Evolutionary conservation across 1,140 invertebrate species (phyloP).

Genomic region (Wiebesia pumilae): DNA sequence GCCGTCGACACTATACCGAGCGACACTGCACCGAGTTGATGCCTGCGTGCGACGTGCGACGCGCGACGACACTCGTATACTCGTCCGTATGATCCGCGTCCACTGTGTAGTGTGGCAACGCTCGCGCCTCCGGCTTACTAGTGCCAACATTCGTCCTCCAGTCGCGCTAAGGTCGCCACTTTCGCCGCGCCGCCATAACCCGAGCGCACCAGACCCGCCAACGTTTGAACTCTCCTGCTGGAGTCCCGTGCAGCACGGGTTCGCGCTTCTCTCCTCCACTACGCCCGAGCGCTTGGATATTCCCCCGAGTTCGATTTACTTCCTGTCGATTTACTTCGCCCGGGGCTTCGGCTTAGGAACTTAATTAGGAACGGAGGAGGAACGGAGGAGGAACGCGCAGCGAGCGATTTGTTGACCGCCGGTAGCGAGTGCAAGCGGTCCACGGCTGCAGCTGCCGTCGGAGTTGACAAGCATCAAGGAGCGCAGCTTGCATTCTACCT

Average conservation of each 20-base stretch:
- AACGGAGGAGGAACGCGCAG: not conserved
- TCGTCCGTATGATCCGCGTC: not conserved
- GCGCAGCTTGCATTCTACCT: slow-evolving; percentile 16
- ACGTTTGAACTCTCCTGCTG: not conserved
- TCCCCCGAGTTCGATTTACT: too few species aligned
- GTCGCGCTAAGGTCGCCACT: slow-evolving; percentile 1
- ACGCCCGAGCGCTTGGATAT: too few species aligned
- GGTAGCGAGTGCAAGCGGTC: not conserved
- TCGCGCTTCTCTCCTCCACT: too few species aligned
- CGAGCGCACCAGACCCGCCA: not conserved
- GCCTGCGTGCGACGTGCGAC: not conserved
- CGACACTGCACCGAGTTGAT: not conserved
- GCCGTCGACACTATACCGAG: slow-evolving; percentile 16
- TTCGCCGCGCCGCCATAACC: slow-evolving; percentile 4
- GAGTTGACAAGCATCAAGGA: not conserved
- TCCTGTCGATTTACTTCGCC: too few species aligned
- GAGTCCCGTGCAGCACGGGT: not conserved
- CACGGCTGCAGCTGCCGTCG: slow-evolving; percentile 25
- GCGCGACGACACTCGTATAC: not conserved
- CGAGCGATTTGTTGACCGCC: not conserved
- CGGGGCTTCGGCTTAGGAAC: too few species aligned
- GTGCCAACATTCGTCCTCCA: not conserved
- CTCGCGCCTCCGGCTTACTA: not conserved
- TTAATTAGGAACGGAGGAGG: not conserved
- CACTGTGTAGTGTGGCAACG: not conserved